phyloP scores from a whole-genome alignment of 2,113 vertebrate genomes.

The Epinephelus moara region DNA sequence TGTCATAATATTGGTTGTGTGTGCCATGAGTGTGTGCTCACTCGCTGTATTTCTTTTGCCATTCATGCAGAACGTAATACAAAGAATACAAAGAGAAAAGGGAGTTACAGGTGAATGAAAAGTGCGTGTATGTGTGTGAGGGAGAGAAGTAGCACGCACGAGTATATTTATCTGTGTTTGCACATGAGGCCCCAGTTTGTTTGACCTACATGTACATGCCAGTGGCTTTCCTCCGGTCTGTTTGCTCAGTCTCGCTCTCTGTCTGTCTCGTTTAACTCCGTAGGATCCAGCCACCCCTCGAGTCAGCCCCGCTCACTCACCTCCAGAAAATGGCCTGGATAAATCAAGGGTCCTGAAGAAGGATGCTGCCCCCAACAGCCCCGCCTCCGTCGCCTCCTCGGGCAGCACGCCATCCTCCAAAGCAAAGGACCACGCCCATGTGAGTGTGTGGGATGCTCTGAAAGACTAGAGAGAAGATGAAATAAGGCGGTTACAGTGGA shows the following conservation, averaged over 20 bases:
- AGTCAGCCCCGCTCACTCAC: constrained; percentile 93
- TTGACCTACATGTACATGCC: constrained; percentile 80
- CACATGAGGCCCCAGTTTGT: constrained; percentile 79
- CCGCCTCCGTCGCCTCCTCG: constrained; percentile 95
- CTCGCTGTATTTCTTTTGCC: constrained; percentile 62
- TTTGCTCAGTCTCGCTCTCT: constrained; percentile 72
- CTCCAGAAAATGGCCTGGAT: constrained; percentile 95
- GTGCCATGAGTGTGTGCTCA: constrained; percentile 46
- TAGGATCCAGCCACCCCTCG: constrained; percentile 94
- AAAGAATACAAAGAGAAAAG: constrained; percentile 71
- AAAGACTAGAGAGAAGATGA: constrained; percentile 32
- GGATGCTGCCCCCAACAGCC: constrained; percentile 94
- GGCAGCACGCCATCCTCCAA: constrained; percentile 98
- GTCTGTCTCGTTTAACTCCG: constrained; percentile 63
- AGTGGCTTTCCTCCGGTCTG: constrained; percentile 76
- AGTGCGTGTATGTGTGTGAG: constrained; percentile 47
- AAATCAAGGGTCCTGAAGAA: constrained; percentile 93
- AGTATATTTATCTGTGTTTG: constrained; percentile 79
- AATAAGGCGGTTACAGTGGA: constrained; percentile 49
- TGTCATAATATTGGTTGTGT: constrained; percentile 70
- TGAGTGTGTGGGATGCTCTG: constrained; percentile 70
- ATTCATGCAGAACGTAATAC: constrained; percentile 66
- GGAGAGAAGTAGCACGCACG: constrained; percentile 55
- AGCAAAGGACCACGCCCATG: constrained; percentile 95
- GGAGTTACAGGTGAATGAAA: constrained; percentile 75